phyloP scores from a whole-genome alignment of 2,113 vertebrate species.

The Pipa parva region DNA sequence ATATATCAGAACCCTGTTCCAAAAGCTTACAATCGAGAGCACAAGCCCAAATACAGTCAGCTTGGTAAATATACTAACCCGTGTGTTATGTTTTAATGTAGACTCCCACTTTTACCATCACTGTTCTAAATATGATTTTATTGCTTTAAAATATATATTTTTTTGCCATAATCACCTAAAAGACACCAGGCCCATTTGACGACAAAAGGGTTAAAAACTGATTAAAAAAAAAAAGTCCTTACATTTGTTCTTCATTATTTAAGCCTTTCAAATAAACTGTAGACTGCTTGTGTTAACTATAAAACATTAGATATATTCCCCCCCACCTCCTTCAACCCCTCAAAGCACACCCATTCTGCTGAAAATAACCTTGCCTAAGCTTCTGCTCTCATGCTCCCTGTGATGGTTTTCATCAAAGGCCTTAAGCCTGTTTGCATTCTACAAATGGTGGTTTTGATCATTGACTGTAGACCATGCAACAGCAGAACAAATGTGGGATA shows the following conservation, averaged over 20 bases:
- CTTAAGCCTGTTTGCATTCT: neutral
- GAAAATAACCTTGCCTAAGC: slow-evolving; percentile 30
- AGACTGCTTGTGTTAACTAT: slow-evolving; percentile 4
- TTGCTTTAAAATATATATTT: no score
- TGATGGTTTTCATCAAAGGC: slow-evolving; percentile 31
- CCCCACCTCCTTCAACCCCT: neutral
- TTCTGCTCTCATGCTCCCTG: slow-evolving; percentile 6
- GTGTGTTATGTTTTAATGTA: no score
- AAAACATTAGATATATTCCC: neutral
- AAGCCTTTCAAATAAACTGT: slow-evolving; percentile 15
- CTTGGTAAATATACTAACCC: no score
- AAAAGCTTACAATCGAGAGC: no score
- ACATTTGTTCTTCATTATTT: slow-evolving; percentile 60
- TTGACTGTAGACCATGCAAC: neutral
- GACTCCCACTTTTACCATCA: no score
- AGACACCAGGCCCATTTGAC: no score
- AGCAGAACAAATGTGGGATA: neutral
- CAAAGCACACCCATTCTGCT: slow-evolving; percentile 4
- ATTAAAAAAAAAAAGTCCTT: slow-evolving; percentile 21
- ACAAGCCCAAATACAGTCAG: no score
- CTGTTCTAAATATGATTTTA: no score
- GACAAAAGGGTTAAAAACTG: slow-evolving; percentile 24
- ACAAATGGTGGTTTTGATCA: slow-evolving; percentile 16
- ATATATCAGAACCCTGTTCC: no score
- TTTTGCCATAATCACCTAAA: no score